Evolutionary conservation across 2,888 invertebrate species (phyloP), one percentile per base, ranked within the genome.

Genomic region (Tridacna gigas): DNA sequence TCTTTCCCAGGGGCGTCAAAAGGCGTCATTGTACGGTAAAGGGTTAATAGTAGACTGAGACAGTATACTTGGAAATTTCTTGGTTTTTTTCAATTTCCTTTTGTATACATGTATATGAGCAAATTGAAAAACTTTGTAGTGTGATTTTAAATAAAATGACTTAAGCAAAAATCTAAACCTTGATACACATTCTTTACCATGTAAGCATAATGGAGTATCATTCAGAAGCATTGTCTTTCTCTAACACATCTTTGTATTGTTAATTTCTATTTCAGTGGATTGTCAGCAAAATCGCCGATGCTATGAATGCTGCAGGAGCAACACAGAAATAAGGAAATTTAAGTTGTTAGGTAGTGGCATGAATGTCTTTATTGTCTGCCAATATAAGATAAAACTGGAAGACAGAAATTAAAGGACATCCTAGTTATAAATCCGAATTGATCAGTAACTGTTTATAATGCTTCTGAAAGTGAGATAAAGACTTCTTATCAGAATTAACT

Each of bases 221-320:
- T 25, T 65, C 28, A 12, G 45, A n/a, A n/a, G n/a, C n/a, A n/a
- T n/a, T n/a, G n/a, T n/a, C n/a, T n/a, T n/a, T n/a, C n/a, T n/a
- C n/a, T n/a, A n/a, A n/a, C n/a, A n/a, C n/a, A n/a, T n/a, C n/a
- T n/a, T n/a, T n/a, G n/a, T n/a, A n/a, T n/a, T n/a, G n/a, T n/a
- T n/a, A n/a, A 69, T 60, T 20, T 60, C 15, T 69, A 28, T 90
- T 89, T 69, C 90, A 92, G 91, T 90, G 90, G 89, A 84, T 92
- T 37, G 86, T 91, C 15, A 80, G 61, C 28, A 89, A 89, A 78
- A 91, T 92, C 47, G 79, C 88, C 48, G 91, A 90, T 48, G 89
- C 91, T 18, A 91, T 91, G 91, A 77, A 45, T 15, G 28, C 25
- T 69, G 45, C 69, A 11, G 69, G 69, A n/a, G 3, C 18, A 67